These are phyloP conservation scores for Chromobotia macracanthus DNA, from an alignment of 2,797 vertebrate species.

Conservation along the genomic window DNA sequence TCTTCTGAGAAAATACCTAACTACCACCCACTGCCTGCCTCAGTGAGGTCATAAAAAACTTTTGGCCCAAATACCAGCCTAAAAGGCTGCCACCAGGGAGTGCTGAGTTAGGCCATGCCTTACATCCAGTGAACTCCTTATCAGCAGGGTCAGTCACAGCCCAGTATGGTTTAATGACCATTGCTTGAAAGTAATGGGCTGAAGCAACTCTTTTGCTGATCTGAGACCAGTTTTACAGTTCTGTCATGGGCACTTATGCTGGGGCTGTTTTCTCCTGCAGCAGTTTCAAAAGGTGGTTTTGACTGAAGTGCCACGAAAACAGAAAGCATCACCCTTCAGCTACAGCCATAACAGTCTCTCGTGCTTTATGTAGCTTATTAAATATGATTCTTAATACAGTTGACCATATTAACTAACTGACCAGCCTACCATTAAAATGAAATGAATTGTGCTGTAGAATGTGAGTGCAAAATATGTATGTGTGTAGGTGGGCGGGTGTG, in stretches of 20 bases:
- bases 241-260: slow-evolving; percentile 20
- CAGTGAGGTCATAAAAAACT: neutral
- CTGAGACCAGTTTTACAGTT: slow-evolving; percentile 21
- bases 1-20: neutral
- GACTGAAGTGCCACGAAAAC: neutral
- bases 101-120: slow-evolving; percentile 30
- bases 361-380: slow-evolving; percentile 45
- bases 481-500: neutral
- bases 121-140: slow-evolving; percentile 16
- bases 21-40: neutral
- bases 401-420: slow-evolving; percentile 51
- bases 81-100: neutral
- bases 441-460: slow-evolving; percentile 44
- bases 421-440: slow-evolving; percentile 47
- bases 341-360: slow-evolving; percentile 30
- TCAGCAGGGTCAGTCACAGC: slow-evolving; percentile 38
- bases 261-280: slow-evolving; percentile 2
- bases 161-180: slow-evolving; percentile 27
- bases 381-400: slow-evolving; percentile 45
- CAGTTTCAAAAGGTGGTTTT: slow-evolving; percentile 11
- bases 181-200: slow-evolving; percentile 34
- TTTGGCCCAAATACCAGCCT: neutral
- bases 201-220: slow-evolving; percentile 33
- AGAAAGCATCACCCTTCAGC: slow-evolving; percentile 26
- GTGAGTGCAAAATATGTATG: slow-evolving; percentile 20